Evolutionary conservation across 2,797 vertebrate genomes (phyloP).

Genomic region (Micropoecilia bifurca): DNA sequence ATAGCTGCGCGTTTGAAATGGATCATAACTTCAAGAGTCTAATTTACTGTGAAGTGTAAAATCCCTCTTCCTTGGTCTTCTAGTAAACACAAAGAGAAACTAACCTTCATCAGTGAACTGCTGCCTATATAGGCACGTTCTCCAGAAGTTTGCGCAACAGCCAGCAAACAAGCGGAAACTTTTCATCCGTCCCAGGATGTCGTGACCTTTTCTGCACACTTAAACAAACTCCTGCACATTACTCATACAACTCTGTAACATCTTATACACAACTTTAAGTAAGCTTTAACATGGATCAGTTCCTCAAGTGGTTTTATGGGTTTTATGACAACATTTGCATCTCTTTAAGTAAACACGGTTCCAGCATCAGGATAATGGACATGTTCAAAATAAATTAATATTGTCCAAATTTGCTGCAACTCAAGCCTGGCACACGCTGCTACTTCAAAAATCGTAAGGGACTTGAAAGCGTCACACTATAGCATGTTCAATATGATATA

Average conservation of each 20-base stretch:
- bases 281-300: not conserved
- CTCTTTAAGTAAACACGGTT: not conserved
- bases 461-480: not conserved
- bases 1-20: constrained; percentile 43
- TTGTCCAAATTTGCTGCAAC: not conserved
- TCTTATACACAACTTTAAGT: not conserved
- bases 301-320: not conserved
- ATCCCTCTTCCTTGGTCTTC: constrained; percentile 32
- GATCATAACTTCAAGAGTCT: constrained; percentile 53
- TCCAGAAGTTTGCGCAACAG: constrained; percentile 50
- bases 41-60: constrained; percentile 56
- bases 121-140: constrained; percentile 48
- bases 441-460: not conserved
- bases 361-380: not conserved
- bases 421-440: not conserved
- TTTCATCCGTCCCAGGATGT: constrained; percentile 65
- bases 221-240: not conserved
- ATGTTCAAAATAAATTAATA: not conserved
- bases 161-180: constrained; percentile 59
- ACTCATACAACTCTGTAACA: not conserved
- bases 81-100: constrained; percentile 44
- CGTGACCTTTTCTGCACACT: constrained; percentile 45
- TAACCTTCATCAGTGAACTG: constrained; percentile 26
- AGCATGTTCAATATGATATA: not conserved
- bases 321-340: not conserved